Evolutionary conservation across 2,113 vertebrate species (phyloP).

Genomic region (Xyliphius kryptos): DNA sequence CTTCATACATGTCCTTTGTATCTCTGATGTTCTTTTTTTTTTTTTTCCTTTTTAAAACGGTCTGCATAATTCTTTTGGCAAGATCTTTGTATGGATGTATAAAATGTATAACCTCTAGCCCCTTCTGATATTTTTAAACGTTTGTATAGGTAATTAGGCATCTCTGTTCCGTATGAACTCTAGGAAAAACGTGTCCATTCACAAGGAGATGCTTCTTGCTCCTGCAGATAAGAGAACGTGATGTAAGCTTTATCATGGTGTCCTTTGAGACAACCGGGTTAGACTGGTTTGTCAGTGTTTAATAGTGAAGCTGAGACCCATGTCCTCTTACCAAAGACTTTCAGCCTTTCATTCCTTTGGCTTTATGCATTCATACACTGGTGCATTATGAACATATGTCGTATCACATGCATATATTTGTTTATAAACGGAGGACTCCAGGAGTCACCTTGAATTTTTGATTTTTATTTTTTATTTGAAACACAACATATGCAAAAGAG

Average conservation of each 20-base stretch:
- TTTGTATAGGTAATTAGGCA: too few relatives aligned
- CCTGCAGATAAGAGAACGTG: not conserved
- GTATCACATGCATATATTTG: too few relatives aligned
- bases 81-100: constrained; percentile 7
- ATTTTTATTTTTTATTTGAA: too few relatives aligned
- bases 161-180: constrained; percentile 3
- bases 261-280: not conserved
- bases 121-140: not conserved
- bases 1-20: constrained; percentile 17
- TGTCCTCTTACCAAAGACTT: constrained; percentile 64
- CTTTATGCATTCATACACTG: constrained; percentile 30
- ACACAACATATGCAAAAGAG: too few relatives aligned
- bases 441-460: too few relatives aligned
- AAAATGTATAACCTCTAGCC: constrained; percentile 12
- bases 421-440: too few relatives aligned
- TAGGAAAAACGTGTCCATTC: not conserved
- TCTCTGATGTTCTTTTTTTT: too few relatives aligned
- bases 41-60: constrained; percentile 22
- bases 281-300: too few relatives aligned
- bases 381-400: too few relatives aligned
- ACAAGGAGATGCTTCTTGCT: not conserved
- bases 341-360: constrained; percentile 28
- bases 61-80: constrained; percentile 11
- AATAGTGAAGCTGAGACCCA: constrained; percentile 24
- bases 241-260: constrained; percentile 27